These are phyloP conservation scores for Crocuta crocuta DNA, from an alignment of 2,113 vertebrate species.

Conservation along the genomic window DNA sequence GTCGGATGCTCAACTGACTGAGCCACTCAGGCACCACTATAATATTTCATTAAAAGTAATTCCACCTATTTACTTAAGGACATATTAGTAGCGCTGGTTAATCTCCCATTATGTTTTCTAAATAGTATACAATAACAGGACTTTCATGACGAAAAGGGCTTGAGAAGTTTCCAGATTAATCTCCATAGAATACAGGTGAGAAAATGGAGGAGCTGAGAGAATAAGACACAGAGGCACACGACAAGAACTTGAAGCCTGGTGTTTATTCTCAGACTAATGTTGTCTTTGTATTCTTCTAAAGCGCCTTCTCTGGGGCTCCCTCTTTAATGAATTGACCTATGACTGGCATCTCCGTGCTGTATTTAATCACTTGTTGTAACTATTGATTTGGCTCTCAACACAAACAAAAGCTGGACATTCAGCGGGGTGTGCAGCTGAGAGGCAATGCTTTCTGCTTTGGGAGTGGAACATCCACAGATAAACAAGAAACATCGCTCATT, in stretches of 20 bases:
- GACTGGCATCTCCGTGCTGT: background rate
- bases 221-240: background rate
- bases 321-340: background rate
- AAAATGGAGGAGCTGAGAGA: background rate
- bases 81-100: background rate
- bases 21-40: too few relatives aligned
- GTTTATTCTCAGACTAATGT: background rate
- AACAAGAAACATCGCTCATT: background rate
- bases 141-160: background rate
- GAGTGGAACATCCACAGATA: background rate
- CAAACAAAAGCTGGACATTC: slow-evolving; percentile 18
- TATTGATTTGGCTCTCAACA: slow-evolving; percentile 26
- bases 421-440: background rate
- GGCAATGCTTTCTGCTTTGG: slow-evolving; percentile 8
- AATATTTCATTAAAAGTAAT: background rate
- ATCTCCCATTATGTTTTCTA: background rate
- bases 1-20: too few relatives aligned
- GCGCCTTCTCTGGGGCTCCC: accelerated
- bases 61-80: background rate
- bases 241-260: background rate
- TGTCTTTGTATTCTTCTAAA: background rate
- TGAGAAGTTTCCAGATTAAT: background rate
- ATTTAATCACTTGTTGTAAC: slow-evolving; percentile 52
- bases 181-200: background rate
- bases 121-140: background rate